A percentile compares a stretch with the other conserved stretches of the same genome.
Conservation (phyloP, 2,888 invertebrate genomes). For the Harmothoe impar region DNA sequence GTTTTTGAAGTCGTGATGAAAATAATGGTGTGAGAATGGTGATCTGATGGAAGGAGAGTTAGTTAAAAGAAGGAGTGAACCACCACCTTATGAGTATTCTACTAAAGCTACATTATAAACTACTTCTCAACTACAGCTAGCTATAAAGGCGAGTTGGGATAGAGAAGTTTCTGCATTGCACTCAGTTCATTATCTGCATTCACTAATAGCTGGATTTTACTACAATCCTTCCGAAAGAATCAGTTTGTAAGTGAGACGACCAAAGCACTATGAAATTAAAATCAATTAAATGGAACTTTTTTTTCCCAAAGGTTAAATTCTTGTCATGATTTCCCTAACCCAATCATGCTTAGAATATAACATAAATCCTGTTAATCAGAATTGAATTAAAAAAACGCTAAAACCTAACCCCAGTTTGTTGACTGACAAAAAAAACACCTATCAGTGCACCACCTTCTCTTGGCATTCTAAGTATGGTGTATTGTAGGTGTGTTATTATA, state of each 20-base stretch:
- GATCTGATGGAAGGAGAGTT: constrained; percentile 35
- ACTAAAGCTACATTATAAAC: neutral
- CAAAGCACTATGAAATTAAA: constrained; percentile 23
- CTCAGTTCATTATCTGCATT: neutral
- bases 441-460: constrained; percentile 41
- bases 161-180: constrained; percentile 3
- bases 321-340: constrained; percentile 2
- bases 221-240: neutral
- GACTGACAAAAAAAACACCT: constrained; percentile 1
- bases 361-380: neutral
- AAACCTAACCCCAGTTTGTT: constrained; percentile 3
- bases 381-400: neutral
- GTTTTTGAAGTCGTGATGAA: constrained; percentile 7
- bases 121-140: constrained; percentile 1
- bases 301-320: neutral
- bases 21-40: constrained; percentile 7
- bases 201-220: neutral
- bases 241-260: neutral
- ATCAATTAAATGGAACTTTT: neutral
- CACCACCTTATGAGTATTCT: constrained; percentile 43
- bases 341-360: constrained; percentile 16
- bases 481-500: neutral
- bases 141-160: neutral
- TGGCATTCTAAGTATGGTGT: constrained; percentile 43
- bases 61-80: constrained; percentile 27